Percentiles rank a stretch among this genome's conserved stretches.
Conservation (phyloP, 2,888 invertebrate genomes). For the Tubulanus polymorphus region DNA sequence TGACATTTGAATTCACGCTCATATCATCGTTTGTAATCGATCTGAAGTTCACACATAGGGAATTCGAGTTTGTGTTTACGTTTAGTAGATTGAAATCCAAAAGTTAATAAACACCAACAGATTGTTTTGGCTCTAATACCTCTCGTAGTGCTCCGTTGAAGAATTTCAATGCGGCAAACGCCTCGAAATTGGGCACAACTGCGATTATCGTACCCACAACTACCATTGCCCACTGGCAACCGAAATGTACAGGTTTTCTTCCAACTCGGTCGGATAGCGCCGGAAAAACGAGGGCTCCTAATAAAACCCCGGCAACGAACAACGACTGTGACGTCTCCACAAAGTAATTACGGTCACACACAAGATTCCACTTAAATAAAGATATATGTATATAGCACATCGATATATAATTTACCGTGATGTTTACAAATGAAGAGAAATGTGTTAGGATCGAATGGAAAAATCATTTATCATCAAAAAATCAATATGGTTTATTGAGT, state of each 20-base stretch:
- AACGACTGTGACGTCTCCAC: constrained; percentile 25
- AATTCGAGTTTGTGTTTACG: no score
- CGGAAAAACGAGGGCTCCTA: constrained; percentile 27
- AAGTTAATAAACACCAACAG: no score
- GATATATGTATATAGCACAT: background rate
- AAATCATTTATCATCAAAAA: no score
- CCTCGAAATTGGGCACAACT: background rate
- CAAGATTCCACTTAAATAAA: constrained; percentile 27
- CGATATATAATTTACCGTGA: no score
- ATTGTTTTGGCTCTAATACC: no score
- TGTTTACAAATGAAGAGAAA: no score
- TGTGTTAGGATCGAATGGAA: no score
- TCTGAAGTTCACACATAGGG: no score
- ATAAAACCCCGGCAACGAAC: constrained; percentile 26
- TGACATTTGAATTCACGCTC: no score
- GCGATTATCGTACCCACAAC: background rate
- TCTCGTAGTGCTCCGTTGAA: background rate
- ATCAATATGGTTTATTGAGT: no score
- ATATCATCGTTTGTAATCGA: no score
- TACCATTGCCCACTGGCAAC: background rate
- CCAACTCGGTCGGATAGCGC: constrained; percentile 21
- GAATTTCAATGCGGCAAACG: background rate
- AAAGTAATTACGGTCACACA: constrained; percentile 24
- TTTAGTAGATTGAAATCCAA: no score
- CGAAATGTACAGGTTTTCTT: constrained; percentile 5